These are phyloP conservation scores for rabbit (Oryctolagus cuniculus) DNA, from an alignment of 2,113 vertebrate species.

Conservation along the genomic window mOryCun1.1 NC_091445.1:58363501-58364000, in stretches of 20 bases:
- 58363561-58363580: neutral
- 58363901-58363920: neutral
- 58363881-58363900: neutral
- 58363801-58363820: neutral
- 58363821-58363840: slow-evolving; percentile 16
- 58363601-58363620: neutral
- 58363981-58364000: neutral
- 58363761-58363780: neutral
- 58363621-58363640: neutral
- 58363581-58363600: neutral
- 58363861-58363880: slow-evolving; percentile 28
- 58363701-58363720: neutral
- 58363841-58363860: neutral
- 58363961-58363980: neutral
- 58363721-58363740: neutral
- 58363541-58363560: neutral
- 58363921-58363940: neutral
- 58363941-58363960: neutral
- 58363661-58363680: neutral
- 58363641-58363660: neutral
- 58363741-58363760: neutral
- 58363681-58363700: neutral
- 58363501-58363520: neutral
- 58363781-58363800: slow-evolving; percentile 5
- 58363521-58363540: neutral